Percentiles rank a stretch among this genome's conserved stretches.
These are phyloP conservation scores for Diuraphis noxia DNA, from an alignment of 1,140 invertebrate genomes.

Conservation along the genomic window DNA sequence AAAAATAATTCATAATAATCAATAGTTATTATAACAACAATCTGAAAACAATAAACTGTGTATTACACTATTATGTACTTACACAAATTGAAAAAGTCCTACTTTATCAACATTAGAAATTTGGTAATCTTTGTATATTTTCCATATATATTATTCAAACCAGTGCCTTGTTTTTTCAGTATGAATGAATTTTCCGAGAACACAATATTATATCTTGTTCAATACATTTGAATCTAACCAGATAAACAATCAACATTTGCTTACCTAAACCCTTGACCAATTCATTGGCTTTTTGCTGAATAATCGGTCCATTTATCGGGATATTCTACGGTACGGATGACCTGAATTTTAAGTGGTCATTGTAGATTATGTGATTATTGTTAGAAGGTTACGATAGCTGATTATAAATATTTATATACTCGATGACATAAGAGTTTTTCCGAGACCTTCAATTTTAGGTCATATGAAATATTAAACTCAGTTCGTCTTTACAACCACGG, in stretches of 20 bases:
- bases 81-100: background rate
- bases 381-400: too few relatives aligned
- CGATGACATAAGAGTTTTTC: too few relatives aligned
- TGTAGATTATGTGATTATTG: too few relatives aligned
- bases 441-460: too few relatives aligned
- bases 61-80: too few relatives aligned
- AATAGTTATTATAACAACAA: too few relatives aligned
- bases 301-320: background rate
- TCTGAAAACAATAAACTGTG: too few relatives aligned
- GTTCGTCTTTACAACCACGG: too few relatives aligned
- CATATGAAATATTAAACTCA: too few relatives aligned
- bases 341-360: too few relatives aligned
- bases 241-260: background rate
- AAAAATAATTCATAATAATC: too few relatives aligned
- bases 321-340: background rate
- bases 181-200: background rate
- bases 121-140: background rate
- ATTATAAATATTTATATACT: too few relatives aligned
- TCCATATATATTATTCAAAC: background rate
- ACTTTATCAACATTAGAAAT: background rate
- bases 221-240: background rate
- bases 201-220: background rate
- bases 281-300: background rate
- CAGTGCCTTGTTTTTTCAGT: background rate
- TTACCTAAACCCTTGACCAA: background rate